Percentiles rank a stretch among this genome's conserved stretches.
Evolutionary conservation across 2,888 invertebrate species (phyloP).

Genomic region (Sipha maydis): DNA sequence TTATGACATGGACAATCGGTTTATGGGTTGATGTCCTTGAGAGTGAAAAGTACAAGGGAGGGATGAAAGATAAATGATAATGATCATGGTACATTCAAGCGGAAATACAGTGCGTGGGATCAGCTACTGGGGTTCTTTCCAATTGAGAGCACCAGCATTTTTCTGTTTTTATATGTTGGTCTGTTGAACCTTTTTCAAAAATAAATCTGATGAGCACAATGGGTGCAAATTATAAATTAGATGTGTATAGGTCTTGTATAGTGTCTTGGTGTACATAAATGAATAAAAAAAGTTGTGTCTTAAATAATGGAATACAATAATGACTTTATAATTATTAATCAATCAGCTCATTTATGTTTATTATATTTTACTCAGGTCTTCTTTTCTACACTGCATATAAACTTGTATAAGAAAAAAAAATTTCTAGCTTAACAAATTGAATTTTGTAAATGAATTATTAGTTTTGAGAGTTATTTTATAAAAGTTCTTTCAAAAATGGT

Average conservation of each 20-base stretch:
- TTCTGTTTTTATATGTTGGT: background rate
- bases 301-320: background rate
- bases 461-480: background rate
- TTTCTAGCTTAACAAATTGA: background rate
- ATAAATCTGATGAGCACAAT: conserved; percentile 26
- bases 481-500: background rate
- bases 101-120: conserved; percentile 47
- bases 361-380: background rate
- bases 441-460: conserved; percentile 5
- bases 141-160: conserved; percentile 32
- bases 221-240: conserved; percentile 20
- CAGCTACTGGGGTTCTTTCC: conserved; percentile 8
- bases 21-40: conserved; percentile 37
- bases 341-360: background rate
- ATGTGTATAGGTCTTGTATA: no score
- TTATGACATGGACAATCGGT: conserved; percentile 53
- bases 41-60: conserved; percentile 8
- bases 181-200: conserved; percentile 19
- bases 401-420: background rate
- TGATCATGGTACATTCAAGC: conserved; percentile 44
- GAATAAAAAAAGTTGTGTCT: background rate
- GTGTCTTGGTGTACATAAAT: background rate
- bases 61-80: conserved; percentile 55
- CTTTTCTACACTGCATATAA: background rate
- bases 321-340: background rate